Conservation (phyloP, 1,140 invertebrate genomes). For the Drosophila nasuta region DNA sequence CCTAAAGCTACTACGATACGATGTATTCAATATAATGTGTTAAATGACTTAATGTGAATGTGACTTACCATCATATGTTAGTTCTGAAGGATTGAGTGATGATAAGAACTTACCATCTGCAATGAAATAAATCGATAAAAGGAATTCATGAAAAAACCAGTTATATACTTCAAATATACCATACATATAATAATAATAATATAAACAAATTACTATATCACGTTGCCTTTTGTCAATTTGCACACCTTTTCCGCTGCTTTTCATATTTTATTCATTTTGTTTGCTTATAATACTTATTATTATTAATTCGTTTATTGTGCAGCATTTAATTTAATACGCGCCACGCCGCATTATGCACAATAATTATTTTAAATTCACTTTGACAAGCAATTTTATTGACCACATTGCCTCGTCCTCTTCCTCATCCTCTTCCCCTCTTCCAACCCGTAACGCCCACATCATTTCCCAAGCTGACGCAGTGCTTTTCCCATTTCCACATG, state of each 20-base stretch:
- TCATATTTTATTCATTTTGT: slow-evolving; percentile 19
- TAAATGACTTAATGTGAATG: slow-evolving; percentile 84
- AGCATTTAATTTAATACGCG: slow-evolving; percentile 82
- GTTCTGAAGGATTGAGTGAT: slow-evolving; percentile 85
- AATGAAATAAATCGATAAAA: slow-evolving; percentile 44
- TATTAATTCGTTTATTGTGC: slow-evolving; percentile 81
- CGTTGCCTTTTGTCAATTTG: slow-evolving; percentile 22
- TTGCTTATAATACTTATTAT: slow-evolving; percentile 57
- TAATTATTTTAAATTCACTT: slow-evolving; percentile 84
- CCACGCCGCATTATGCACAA: slow-evolving; percentile 73
- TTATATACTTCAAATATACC: no score
- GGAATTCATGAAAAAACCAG: not conserved
- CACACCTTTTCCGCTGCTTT: slow-evolving; percentile 39
- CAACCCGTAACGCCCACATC: no score
- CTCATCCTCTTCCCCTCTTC: not conserved
- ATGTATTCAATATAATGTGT: slow-evolving; percentile 52
- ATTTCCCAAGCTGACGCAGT: slow-evolving; percentile 14
- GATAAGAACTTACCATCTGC: slow-evolving; percentile 85
- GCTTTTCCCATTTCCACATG: slow-evolving; percentile 49
- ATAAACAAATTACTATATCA: not conserved
- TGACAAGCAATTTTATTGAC: slow-evolving; percentile 69
- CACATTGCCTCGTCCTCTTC: not conserved
- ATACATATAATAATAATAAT: not conserved
- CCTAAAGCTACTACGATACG: not conserved
- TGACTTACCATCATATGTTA: slow-evolving; percentile 85